Conservation (phyloP, 2,113 vertebrate species). For the Stegastes partitus region DNA sequence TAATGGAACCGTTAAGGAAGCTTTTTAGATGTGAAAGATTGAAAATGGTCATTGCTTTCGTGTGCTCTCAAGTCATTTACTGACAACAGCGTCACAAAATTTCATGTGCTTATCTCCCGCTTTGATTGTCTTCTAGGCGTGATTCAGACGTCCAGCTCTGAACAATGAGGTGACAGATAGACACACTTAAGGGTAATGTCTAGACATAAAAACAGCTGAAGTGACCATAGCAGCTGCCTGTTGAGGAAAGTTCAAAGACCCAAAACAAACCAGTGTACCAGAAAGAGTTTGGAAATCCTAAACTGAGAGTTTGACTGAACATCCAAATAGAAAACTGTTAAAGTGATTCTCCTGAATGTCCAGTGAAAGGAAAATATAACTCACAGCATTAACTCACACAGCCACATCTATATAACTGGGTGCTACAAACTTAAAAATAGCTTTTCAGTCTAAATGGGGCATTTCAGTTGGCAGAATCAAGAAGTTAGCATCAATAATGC, state of each 20-base stretch:
- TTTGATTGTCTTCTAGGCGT: background rate
- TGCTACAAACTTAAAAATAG: slow-evolving; percentile 22
- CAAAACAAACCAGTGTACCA: background rate
- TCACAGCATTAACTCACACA: slow-evolving; percentile 23
- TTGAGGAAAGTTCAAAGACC: slow-evolving; percentile 4
- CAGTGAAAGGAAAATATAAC: slow-evolving; percentile 49
- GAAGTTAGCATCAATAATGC: slow-evolving; percentile 30
- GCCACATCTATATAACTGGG: slow-evolving; percentile 7
- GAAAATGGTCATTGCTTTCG: slow-evolving; percentile 56
- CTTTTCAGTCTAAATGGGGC: slow-evolving; percentile 22
- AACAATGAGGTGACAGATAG: background rate
- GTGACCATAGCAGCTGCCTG: slow-evolving; percentile 6
- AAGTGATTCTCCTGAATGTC: slow-evolving; percentile 48
- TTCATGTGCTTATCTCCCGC: background rate
- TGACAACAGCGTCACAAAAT: slow-evolving; percentile 37
- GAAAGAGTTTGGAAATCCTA: slow-evolving; percentile 33
- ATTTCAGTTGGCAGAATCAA: slow-evolving; percentile 6
- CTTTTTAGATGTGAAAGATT: slow-evolving; percentile 66
- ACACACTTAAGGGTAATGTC: background rate
- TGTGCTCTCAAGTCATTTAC: slow-evolving; percentile 62
- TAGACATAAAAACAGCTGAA: slow-evolving; percentile 7
- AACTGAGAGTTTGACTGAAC: slow-evolving; percentile 36
- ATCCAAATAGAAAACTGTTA: slow-evolving; percentile 46
- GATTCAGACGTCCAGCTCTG: background rate
- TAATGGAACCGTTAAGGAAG: slow-evolving; percentile 74